phyloP scores from a whole-genome alignment of 2,113 vertebrate genomes.

The Synodontis membranacea region DNA sequence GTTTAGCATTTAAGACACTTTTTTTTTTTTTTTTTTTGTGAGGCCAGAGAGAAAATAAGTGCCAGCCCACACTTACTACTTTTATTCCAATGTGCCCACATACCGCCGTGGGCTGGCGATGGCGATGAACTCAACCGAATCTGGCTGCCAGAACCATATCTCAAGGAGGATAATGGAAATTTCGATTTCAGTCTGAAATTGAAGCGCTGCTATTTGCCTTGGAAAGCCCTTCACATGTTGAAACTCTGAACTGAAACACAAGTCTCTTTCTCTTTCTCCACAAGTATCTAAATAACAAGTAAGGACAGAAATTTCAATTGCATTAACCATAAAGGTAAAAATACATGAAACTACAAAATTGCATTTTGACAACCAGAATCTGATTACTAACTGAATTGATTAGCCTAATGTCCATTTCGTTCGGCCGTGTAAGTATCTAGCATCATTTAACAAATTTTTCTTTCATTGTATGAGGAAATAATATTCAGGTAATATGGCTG shows the following conservation, averaged over 20 bases:
- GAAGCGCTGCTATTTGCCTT: not conserved
- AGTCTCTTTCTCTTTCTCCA: not conserved
- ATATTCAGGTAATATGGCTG: not conserved
- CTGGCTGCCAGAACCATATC: not conserved
- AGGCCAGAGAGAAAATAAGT: not conserved
- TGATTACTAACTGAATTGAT: not conserved
- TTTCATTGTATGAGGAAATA: not conserved
- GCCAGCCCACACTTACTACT: not conserved
- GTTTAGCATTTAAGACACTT: not conserved
- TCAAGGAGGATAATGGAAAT: not conserved
- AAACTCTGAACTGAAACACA: not conserved
- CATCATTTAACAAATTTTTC: not conserved
- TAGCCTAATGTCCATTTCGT: not conserved
- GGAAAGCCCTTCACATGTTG: not conserved
- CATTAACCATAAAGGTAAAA: not conserved
- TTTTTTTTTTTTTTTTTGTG: not conserved
- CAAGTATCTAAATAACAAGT: not conserved
- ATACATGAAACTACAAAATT: not conserved
- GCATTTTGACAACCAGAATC: not conserved
- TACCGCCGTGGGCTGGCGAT: not conserved
- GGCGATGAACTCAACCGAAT: not conserved
- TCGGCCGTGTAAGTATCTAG: not conserved
- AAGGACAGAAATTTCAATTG: not conserved
- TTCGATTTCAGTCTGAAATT: not conserved
- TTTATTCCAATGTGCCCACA: constrained; percentile 7